phyloP scores from a whole-genome alignment of 2,797 vertebrate genomes.

The Galago senegalensis region DNA sequence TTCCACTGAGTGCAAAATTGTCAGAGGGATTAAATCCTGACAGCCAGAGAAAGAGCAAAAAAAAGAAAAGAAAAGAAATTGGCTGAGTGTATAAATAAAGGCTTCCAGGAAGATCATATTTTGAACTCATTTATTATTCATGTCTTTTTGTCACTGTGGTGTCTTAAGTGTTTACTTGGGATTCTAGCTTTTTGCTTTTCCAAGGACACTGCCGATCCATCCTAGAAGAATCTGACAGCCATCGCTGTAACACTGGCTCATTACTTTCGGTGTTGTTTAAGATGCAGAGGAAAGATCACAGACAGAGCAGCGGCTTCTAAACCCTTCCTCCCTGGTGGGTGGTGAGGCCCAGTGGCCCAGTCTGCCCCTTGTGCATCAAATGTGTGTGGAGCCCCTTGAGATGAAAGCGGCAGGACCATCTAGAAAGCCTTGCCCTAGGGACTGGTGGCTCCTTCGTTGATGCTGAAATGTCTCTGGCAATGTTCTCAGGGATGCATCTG shows the following conservation, averaged over 20 bases:
- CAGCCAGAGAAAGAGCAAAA: slow-evolving; percentile 44
- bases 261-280: slow-evolving; percentile 78
- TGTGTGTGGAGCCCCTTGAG: slow-evolving; percentile 53
- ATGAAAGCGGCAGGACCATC: background rate
- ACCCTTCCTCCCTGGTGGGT: slow-evolving; percentile 46
- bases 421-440: background rate
- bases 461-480: background rate
- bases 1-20: slow-evolving; percentile 71
- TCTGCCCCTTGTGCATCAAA: slow-evolving; percentile 1
- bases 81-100: slow-evolving; percentile 67
- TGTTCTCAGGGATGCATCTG: background rate
- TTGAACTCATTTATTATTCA: slow-evolving; percentile 79
- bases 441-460: slow-evolving; percentile 68
- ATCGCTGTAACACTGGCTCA: slow-evolving; percentile 68
- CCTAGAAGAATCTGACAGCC: slow-evolving; percentile 59
- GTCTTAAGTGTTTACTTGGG: slow-evolving; percentile 72
- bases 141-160: slow-evolving; percentile 71
- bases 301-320: slow-evolving; percentile 71
- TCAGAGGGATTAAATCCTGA: slow-evolving; percentile 69
- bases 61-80: background rate
- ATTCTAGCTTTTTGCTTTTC: slow-evolving; percentile 77
- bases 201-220: slow-evolving; percentile 59
- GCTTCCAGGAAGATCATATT: slow-evolving; percentile 71
- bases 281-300: slow-evolving; percentile 63
- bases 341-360: slow-evolving; percentile 72